Evolutionary conservation across 2,113 vertebrate species (phyloP).

Genomic region (Dipodomys ordii): DNA sequence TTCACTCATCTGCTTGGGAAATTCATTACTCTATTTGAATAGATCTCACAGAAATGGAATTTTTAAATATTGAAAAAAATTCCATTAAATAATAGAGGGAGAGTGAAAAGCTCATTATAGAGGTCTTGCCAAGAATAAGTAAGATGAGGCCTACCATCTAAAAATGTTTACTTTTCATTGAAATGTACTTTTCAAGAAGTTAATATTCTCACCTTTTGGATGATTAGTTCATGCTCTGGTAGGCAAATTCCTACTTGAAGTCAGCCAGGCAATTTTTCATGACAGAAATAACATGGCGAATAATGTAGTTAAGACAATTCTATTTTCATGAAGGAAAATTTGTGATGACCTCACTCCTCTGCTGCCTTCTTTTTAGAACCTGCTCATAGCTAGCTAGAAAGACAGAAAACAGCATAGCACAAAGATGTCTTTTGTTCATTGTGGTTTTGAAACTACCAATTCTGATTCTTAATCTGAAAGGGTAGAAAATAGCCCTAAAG

Average conservation of each 20-base stretch:
- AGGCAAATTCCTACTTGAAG: not conserved
- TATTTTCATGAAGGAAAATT: conserved; percentile 26
- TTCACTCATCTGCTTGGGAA: conserved; percentile 51
- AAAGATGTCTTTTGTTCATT: not conserved
- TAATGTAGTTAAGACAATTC: not conserved
- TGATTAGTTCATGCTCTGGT: not conserved
- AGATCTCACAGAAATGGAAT: conserved; percentile 67
- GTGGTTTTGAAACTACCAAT: not conserved
- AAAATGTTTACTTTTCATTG: conserved; percentile 52
- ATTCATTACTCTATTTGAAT: conserved; percentile 56
- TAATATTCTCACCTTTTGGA: conserved; percentile 29
- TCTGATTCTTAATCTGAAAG: not conserved
- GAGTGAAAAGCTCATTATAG: conserved; percentile 47
- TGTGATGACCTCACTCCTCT: not conserved
- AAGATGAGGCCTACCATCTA: conserved; percentile 8
- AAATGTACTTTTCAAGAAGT: conserved; percentile 48
- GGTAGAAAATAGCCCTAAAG: not conserved
- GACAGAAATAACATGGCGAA: not conserved
- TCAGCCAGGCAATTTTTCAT: not conserved
- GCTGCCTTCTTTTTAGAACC: not conserved
- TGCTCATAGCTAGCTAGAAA: not conserved
- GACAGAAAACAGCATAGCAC: not conserved
- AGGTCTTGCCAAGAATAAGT: conserved; percentile 45
- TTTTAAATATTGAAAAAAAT: conserved; percentile 66
- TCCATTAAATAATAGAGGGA: conserved; percentile 46